Base-by-base conservation (phyloP, 1,140 invertebrate genomes). In the Lepidotrigona ventralis region DNA sequence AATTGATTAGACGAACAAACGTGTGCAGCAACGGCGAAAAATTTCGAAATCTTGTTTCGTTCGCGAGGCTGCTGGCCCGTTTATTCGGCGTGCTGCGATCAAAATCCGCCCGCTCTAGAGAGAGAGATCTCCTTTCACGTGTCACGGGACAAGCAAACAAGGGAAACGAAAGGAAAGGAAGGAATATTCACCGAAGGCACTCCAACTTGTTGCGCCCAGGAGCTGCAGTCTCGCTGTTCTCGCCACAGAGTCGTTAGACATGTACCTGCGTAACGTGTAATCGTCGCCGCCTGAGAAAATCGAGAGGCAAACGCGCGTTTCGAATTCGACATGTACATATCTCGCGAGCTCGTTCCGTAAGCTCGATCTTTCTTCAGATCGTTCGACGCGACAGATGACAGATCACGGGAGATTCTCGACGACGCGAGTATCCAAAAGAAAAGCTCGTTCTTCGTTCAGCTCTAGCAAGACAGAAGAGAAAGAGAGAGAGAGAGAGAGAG, bases 201-300 rank as follows among this genome's bases (percentile, higher is more conserved):
- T 72, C 73, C 58, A 74, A 86, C 81, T 86, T 82, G 58, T 87
- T 79, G 53, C 80, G 64, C 70, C 60, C 53, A 29, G 39, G 54
- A 70, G 79, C 56, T 68, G 64, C 39, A 60, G 58, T 75, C 33
- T 73, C 69, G 33, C 74, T 46, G 29, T 23, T 63, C 5, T 51
- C 54, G 53, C 60, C 53, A 33, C 33, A 33, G 19, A 46, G n/a
- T 69, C 63, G n/a, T 26, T 56, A 63, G 23, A 19, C 29, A 29
- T 54, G 17, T 56, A 56, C 39, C 39, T 39, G 33, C 23, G 2
- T 68, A 64, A 8, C 23, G 1, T 68, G 58, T 29, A 74, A 74
- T 29, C 5, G 29, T 51, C 78, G 46, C 19, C 23, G 51, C 29
- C 64, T 71, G 39, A 69, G 54, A 17, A 64, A 79, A 75, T 19